Conservation (phyloP, 2,113 vertebrate genomes). For the Macroglossus sobrinus region DNA sequence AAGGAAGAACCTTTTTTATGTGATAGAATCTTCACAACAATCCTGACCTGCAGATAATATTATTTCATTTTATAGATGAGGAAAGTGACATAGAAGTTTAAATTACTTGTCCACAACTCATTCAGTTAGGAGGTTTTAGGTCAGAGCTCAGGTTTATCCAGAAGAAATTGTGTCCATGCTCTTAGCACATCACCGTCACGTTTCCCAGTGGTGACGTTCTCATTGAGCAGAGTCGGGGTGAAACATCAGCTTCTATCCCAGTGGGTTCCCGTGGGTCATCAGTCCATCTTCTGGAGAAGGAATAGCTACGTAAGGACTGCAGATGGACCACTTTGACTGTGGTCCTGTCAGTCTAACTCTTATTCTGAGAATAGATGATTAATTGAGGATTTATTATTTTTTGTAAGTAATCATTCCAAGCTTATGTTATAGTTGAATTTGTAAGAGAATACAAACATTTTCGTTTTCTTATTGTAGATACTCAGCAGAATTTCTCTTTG, state of each 20-base stretch:
- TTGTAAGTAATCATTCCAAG: not conserved
- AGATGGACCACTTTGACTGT: not conserved
- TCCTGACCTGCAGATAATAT: not conserved
- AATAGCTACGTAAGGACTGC: not conserved
- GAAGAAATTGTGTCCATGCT: not conserved
- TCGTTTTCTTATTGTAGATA: not conserved
- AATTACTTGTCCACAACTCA: not conserved
- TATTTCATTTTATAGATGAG: not conserved
- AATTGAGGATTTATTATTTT: no score
- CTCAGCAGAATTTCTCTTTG: not conserved
- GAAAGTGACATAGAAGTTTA: not conserved
- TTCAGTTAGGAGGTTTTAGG: not conserved
- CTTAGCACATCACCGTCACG: accelerated
- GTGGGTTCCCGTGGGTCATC: not conserved
- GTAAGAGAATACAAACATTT: not conserved
- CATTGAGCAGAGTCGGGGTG: not conserved
- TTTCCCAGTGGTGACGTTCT: not conserved
- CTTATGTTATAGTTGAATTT: not conserved
- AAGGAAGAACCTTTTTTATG: not conserved
- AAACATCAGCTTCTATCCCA: not conserved
- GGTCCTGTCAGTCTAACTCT: not conserved
- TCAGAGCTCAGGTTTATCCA: not conserved
- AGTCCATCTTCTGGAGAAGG: not conserved
- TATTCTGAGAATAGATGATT: not conserved
- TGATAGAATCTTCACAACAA: not conserved